phyloP scores from a whole-genome alignment of 2,888 invertebrate genomes.

The Orthosia gothica region DNA sequence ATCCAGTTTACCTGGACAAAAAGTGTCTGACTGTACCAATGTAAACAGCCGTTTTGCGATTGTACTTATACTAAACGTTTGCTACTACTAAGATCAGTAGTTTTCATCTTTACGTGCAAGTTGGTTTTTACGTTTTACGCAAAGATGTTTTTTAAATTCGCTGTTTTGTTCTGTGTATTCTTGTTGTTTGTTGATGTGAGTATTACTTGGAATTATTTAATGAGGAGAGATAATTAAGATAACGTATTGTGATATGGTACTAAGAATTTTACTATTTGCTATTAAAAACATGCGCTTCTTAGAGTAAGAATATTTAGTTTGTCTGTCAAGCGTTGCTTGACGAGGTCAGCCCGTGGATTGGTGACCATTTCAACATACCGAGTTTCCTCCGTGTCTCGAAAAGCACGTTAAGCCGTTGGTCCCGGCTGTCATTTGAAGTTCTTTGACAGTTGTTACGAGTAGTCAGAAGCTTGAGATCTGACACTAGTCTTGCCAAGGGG shows the following conservation, averaged over 20 bases:
- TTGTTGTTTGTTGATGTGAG: conserved; percentile 72
- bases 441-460: too few species aligned
- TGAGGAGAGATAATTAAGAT: conserved; percentile 14
- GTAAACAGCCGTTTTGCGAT: conserved; percentile 50
- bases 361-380: too few species aligned
- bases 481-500: too few species aligned
- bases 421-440: too few species aligned
- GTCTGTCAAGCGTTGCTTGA: too few species aligned
- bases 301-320: too few species aligned
- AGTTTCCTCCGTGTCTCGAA: too few species aligned
- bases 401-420: too few species aligned
- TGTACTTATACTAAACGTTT: conserved; percentile 61
- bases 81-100: conserved; percentile 55
- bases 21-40: conserved; percentile 58
- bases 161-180: conserved; percentile 65
- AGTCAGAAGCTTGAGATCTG: too few species aligned
- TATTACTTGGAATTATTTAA: conserved; percentile 41
- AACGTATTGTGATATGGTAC: not conserved
- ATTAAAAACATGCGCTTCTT: too few species aligned
- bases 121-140: conserved; percentile 31
- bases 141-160: conserved; percentile 68
- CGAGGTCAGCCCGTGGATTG: too few species aligned
- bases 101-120: conserved; percentile 41
- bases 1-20: conserved; percentile 29
- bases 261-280: too few species aligned